These are phyloP conservation scores for Brachionus manjavacas DNA, from an alignment of 1,140 invertebrate species.

Conservation along the genomic window DNA sequence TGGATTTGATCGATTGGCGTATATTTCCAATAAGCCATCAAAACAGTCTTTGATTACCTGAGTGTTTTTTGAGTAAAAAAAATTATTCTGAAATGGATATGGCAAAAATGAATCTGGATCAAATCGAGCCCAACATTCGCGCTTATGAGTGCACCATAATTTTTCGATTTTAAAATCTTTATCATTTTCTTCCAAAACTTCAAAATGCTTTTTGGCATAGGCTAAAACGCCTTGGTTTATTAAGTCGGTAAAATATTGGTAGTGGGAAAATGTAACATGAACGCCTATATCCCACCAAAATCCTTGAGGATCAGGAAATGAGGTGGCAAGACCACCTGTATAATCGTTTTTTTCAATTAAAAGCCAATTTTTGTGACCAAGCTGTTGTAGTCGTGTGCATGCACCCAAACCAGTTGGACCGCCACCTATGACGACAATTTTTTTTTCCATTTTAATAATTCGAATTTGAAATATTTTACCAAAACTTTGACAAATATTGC, in stretches of 20 bases:
- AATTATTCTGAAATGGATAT: slow-evolving; percentile 24
- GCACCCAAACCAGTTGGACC: slow-evolving; percentile 47
- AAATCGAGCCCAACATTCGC: background rate
- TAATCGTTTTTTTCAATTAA: slow-evolving; percentile 39
- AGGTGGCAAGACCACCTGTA: slow-evolving; percentile 49
- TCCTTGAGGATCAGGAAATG: slow-evolving; percentile 49
- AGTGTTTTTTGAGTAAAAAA: background rate
- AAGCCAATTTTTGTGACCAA: slow-evolving; percentile 31
- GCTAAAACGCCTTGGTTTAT: slow-evolving; percentile 1
- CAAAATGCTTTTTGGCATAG: background rate
- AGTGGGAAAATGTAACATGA: slow-evolving; percentile 49
- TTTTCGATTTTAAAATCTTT: slow-evolving; percentile 10
- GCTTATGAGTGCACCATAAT: background rate
- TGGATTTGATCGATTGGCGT: background rate
- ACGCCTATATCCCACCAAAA: slow-evolving; percentile 55
- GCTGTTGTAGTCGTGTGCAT: slow-evolving; percentile 47
- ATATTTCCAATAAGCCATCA: slow-evolving; percentile 7
- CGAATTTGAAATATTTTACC: background rate
- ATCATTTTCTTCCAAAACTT: background rate
- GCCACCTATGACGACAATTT: slow-evolving; percentile 47
- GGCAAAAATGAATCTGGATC: background rate
- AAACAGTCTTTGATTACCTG: slow-evolving; percentile 9
- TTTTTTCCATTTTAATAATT: slow-evolving; percentile 41
- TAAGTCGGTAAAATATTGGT: background rate
- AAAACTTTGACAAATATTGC: background rate